Conservation (phyloP, 2,113 vertebrate genomes). For the Coptodon rendalli region DNA sequence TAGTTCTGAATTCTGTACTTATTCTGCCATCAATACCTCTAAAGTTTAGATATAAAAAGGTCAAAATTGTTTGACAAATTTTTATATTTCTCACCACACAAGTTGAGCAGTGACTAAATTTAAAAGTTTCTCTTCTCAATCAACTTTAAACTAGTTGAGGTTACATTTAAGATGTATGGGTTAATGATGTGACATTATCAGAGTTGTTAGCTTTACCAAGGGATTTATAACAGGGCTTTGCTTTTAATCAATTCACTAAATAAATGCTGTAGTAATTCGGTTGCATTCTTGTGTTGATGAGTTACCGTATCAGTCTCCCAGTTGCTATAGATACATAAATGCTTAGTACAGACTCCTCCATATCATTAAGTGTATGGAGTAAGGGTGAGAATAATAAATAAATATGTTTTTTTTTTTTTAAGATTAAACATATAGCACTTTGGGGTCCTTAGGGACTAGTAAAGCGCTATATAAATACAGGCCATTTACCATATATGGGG, state of each 20-base stretch:
- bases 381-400: neutral
- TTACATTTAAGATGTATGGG: neutral
- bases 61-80: neutral
- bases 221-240: neutral
- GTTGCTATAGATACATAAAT: neutral
- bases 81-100: neutral
- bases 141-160: neutral
- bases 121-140: neutral
- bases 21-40: neutral
- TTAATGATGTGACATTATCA: neutral
- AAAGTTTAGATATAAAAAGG: neutral
- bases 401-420: neutral
- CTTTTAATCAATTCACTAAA: neutral
- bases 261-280: neutral
- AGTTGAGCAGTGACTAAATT: neutral
- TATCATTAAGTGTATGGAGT: neutral
- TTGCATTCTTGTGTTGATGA: neutral
- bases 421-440: neutral
- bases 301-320: neutral
- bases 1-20: neutral
- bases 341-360: accelerated
- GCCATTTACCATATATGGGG: neutral
- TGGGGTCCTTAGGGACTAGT: no score
- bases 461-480: no score
- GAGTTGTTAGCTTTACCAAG: neutral